These are phyloP conservation scores for Pelodytes ibericus DNA, from an alignment of 2,797 vertebrate species.

Conservation along the genomic window DNA sequence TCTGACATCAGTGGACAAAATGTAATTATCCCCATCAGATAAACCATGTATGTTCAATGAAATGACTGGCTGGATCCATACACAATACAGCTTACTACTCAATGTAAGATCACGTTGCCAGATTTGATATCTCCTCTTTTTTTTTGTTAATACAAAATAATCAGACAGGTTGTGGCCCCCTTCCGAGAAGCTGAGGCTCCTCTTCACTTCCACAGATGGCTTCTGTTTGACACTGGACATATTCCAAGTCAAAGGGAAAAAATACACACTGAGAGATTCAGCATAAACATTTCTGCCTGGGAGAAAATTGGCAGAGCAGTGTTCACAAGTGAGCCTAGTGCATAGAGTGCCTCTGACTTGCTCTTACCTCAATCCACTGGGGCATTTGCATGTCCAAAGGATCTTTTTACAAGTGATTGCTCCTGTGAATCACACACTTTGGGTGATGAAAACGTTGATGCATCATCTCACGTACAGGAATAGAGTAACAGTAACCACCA, in stretches of 20 bases:
- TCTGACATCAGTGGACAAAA: too few relatives aligned
- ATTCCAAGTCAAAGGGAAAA: slow-evolving; percentile 31
- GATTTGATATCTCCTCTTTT: background rate
- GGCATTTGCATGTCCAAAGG: background rate
- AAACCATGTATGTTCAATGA: too few relatives aligned
- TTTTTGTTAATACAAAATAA: slow-evolving; percentile 17
- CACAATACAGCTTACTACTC: too few relatives aligned
- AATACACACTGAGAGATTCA: slow-evolving; percentile 15
- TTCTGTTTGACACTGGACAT: slow-evolving; percentile 31
- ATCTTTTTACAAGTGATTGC: background rate
- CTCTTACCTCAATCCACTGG: slow-evolving; percentile 14
- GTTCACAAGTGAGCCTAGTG: background rate
- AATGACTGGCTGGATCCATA: too few relatives aligned
- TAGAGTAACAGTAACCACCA: background rate
- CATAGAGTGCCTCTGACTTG: slow-evolving; percentile 11
- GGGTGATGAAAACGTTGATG: slow-evolving; percentile 36
- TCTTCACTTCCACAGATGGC: slow-evolving; percentile 33
- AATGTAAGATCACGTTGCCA: too few relatives aligned
- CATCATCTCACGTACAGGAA: slow-evolving; percentile 7
- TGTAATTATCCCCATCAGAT: too few relatives aligned
- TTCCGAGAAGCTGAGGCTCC: slow-evolving; percentile 30
- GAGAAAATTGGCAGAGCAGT: background rate
- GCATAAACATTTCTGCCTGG: slow-evolving; percentile 22
- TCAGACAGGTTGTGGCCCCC: slow-evolving; percentile 24
- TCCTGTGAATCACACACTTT: slow-evolving; percentile 1